phyloP scores from a whole-genome alignment of 2,888 invertebrate genomes.

The Lathronympha strigana region DNA sequence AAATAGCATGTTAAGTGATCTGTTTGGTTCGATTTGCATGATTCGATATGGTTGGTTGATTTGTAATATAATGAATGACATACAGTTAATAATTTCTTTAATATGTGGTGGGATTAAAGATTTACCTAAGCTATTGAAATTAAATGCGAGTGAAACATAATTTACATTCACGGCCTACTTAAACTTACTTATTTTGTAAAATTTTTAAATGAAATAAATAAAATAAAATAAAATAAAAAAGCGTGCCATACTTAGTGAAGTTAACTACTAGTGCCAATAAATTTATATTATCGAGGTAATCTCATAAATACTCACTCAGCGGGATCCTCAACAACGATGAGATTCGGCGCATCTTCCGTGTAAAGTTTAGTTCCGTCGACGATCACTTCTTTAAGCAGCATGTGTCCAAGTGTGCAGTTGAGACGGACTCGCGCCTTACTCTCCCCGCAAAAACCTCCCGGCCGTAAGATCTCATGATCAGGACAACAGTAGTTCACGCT shows the following conservation, averaged over 20 bases:
- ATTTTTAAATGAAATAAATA: too few species aligned
- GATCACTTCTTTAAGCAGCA: conserved; percentile 66
- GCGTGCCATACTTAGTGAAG: too few species aligned
- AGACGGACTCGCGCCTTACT: conserved; percentile 49
- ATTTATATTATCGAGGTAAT: neutral
- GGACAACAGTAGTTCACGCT: conserved; percentile 60
- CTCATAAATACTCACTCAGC: conserved; percentile 55
- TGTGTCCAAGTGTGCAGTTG: conserved; percentile 65
- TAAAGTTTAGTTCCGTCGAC: conserved; percentile 66
- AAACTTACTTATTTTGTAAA: too few species aligned
- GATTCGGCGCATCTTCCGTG: conserved; percentile 66
- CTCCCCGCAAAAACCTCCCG: conserved; percentile 56
- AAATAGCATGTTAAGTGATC: neutral
- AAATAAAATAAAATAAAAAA: neutral
- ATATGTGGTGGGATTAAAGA: too few species aligned
- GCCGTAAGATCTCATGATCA: conserved; percentile 55
- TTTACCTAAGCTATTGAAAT: too few species aligned
- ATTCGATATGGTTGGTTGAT: neutral
- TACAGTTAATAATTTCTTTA: too few species aligned
- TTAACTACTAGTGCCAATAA: too few species aligned
- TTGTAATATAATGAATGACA: too few species aligned
- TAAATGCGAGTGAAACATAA: too few species aligned
- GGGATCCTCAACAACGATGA: conserved; percentile 69
- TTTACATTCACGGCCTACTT: too few species aligned
- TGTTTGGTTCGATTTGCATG: too few species aligned